Conservation (phyloP, 2,797 vertebrate species). For the Thripadectes ignobilis region DNA sequence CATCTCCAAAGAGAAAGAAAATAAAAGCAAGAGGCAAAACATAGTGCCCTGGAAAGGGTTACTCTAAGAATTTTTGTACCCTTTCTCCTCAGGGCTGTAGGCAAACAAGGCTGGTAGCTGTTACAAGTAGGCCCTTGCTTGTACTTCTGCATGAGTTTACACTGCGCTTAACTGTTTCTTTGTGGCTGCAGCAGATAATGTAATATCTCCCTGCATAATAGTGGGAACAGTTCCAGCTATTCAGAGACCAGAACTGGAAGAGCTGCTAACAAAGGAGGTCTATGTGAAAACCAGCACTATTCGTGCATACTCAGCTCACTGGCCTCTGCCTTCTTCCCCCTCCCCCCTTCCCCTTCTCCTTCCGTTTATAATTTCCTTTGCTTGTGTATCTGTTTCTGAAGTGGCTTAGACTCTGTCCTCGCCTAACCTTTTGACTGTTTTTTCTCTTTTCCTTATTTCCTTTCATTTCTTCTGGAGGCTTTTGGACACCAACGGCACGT, state of each 20-base stretch:
- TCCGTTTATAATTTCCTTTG: constrained; percentile 44
- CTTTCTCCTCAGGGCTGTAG: neutral
- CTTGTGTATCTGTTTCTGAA: neutral
- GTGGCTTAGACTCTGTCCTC: neutral
- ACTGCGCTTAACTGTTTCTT: neutral
- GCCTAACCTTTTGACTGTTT: constrained; percentile 7
- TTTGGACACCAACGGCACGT: neutral
- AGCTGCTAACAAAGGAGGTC: constrained; percentile 20
- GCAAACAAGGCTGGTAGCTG: constrained; percentile 1
- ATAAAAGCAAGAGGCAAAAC: neutral
- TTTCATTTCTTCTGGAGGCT: neutral
- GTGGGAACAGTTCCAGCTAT: constrained; percentile 51
- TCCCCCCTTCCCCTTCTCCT: neutral
- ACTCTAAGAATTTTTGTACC: neutral
- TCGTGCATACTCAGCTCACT: neutral
- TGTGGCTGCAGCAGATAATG: constrained; percentile 46
- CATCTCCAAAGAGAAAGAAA: neutral
- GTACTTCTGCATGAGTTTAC: constrained; percentile 1
- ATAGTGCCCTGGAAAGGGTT: neutral
- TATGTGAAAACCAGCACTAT: constrained; percentile 21
- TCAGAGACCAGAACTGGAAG: constrained; percentile 33
- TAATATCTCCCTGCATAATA: neutral
- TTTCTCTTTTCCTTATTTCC: neutral
- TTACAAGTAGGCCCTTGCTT: neutral
- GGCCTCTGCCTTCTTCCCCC: neutral